Conservation (phyloP, 2,888 invertebrate species). For the Synergus gifuensis region DNA sequence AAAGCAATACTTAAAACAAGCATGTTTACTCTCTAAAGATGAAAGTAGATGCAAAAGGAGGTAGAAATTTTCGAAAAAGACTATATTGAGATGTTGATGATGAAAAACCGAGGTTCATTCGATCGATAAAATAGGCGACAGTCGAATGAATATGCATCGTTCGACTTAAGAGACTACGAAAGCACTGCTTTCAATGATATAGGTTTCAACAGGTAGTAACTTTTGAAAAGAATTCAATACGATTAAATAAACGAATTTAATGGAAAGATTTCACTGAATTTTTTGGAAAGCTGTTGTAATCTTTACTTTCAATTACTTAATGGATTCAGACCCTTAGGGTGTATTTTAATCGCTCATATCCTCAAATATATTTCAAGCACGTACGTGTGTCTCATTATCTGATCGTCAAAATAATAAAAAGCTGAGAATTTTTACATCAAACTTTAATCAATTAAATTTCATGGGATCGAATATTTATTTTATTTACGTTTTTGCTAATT, state of each 20-base stretch:
- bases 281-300: neutral
- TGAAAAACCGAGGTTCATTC: constrained; percentile 16
- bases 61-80: neutral
- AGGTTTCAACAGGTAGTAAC: constrained; percentile 12
- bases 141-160: constrained; percentile 24
- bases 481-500: too few relatives aligned
- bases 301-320: too few relatives aligned
- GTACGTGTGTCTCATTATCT: too few relatives aligned
- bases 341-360: neutral
- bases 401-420: too few relatives aligned
- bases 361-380: neutral
- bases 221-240: neutral
- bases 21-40: neutral
- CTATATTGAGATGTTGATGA: neutral
- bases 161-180: neutral
- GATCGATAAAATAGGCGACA: constrained; percentile 21
- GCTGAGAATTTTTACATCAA: neutral
- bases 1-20: neutral
- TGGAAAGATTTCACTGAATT: neutral
- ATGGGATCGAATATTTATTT: too few relatives aligned
- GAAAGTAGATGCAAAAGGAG: neutral
- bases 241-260: too few relatives aligned
- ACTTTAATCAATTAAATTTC: neutral
- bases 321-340: too few relatives aligned
- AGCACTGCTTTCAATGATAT: neutral